Conservation (phyloP, 2,113 vertebrate genomes). For the Ictidomys tridecemlineatus region DNA sequence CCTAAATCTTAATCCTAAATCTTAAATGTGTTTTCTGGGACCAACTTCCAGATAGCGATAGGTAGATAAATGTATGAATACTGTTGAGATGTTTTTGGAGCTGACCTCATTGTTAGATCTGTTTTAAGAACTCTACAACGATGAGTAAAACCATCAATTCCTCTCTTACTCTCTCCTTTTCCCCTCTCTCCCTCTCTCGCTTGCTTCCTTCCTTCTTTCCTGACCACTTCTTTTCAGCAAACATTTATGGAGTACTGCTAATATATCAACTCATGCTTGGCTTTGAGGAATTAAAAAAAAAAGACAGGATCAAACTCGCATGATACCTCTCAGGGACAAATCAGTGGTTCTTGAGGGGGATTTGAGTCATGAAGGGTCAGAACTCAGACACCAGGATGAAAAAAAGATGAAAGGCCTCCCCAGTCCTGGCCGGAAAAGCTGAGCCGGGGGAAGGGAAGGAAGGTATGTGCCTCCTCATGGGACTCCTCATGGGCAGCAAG, state of each 20-base stretch:
- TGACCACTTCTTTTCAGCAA: not conserved
- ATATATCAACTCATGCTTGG: not conserved
- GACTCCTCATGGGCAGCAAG: not conserved
- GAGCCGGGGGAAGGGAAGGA: not conserved
- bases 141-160: not conserved
- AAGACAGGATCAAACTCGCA: not conserved
- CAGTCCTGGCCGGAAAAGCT: not conserved
- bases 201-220: not conserved
- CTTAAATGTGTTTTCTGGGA: constrained; percentile 57
- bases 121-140: not conserved
- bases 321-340: not conserved
- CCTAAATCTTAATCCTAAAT: constrained; percentile 8
- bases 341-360: too few species aligned
- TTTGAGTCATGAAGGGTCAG: not conserved
- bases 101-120: not conserved
- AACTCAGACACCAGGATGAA: not conserved
- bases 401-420: not conserved
- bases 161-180: not conserved
- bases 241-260: not conserved
- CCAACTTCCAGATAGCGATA: constrained; percentile 2
- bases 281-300: constrained; percentile 6
- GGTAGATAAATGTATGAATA: not conserved
- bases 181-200: not conserved
- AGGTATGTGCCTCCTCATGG: not conserved
- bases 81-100: not conserved